Conservation (phyloP, 2,888 invertebrate species). For the Apotomis capreana region DNA sequence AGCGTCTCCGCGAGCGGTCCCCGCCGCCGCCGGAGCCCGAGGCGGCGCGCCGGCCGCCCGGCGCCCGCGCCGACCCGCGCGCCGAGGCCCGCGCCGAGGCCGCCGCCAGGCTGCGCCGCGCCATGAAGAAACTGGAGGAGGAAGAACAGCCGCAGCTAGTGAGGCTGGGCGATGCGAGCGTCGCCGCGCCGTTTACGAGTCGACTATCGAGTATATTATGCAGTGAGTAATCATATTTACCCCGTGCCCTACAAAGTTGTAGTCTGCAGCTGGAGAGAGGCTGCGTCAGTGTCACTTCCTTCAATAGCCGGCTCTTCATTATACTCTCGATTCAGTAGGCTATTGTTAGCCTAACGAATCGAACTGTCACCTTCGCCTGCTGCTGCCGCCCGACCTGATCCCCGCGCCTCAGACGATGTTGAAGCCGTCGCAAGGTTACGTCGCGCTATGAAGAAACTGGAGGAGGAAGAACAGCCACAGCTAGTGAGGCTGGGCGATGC, state of each 20-base stretch:
- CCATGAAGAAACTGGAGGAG: conserved; percentile 94
- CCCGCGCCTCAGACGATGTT: conserved; percentile 63
- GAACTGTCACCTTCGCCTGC: no score
- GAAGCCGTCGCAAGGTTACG: conserved; percentile 81
- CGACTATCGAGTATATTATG: conserved; percentile 97
- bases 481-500: conserved; percentile 99
- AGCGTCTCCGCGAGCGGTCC: conserved; percentile 69
- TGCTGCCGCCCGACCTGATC: no score
- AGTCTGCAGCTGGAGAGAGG: no score
- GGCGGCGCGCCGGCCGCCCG: conserved; percentile 58
- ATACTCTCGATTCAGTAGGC: no score
- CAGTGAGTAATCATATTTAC: conserved; percentile 91
- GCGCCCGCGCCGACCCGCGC: conserved; percentile 52
- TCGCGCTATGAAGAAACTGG: conserved; percentile 91
- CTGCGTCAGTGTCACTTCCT: no score
- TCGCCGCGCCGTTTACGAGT: conserved; percentile 99
- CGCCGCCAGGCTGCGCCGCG: conserved; percentile 83
- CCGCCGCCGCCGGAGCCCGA: conserved; percentile 87
- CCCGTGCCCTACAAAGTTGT: no score
- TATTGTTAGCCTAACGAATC: no score
- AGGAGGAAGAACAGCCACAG: conserved; percentile 93
- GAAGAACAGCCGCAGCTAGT: conserved; percentile 94
- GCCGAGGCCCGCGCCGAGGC: conserved; percentile 68
- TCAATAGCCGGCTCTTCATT: no score
- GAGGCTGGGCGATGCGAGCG: conserved; percentile 98